Conservation (phyloP, 2,113 vertebrate species). For the Phylloscopus trochilus region DNA sequence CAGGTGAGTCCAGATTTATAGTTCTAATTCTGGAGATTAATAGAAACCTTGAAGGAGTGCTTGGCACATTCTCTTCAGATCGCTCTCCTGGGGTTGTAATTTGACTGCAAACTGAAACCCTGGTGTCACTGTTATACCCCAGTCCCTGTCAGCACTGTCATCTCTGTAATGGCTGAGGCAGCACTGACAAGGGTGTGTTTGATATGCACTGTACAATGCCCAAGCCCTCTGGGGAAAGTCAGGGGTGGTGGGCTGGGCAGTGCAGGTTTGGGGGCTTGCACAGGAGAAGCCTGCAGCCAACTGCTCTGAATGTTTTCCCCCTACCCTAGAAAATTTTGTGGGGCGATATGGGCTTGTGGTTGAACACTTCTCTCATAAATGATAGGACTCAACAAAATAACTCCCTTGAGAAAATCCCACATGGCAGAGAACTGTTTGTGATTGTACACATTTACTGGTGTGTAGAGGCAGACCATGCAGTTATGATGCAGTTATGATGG, state of each 20-base stretch:
- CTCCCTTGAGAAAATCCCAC: not conserved
- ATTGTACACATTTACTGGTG: not conserved
- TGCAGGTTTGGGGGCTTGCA: not conserved
- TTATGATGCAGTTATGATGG: not conserved
- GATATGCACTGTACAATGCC: fast-evolving
- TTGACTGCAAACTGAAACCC: not conserved
- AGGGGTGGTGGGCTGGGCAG: not conserved
- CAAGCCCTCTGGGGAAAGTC: not conserved
- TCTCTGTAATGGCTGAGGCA: not conserved
- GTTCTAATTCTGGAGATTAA: not conserved
- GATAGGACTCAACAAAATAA: not conserved
- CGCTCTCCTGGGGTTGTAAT: not conserved
- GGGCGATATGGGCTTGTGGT: not conserved
- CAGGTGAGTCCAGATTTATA: not conserved
- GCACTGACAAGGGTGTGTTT: not conserved
- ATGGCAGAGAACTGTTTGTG: not conserved
- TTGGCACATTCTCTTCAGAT: not conserved
- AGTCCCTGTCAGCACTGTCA: fast-evolving
- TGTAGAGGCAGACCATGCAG: not conserved
- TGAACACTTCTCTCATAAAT: not conserved
- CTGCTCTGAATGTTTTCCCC: not conserved
- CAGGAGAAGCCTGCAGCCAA: not conserved
- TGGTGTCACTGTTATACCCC: not conserved
- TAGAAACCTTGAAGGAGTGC: not conserved
- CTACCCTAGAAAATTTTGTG: not conserved